Evolutionary conservation across 2,113 vertebrate genomes (phyloP).

Genomic region (Nerophis ophidion): DNA sequence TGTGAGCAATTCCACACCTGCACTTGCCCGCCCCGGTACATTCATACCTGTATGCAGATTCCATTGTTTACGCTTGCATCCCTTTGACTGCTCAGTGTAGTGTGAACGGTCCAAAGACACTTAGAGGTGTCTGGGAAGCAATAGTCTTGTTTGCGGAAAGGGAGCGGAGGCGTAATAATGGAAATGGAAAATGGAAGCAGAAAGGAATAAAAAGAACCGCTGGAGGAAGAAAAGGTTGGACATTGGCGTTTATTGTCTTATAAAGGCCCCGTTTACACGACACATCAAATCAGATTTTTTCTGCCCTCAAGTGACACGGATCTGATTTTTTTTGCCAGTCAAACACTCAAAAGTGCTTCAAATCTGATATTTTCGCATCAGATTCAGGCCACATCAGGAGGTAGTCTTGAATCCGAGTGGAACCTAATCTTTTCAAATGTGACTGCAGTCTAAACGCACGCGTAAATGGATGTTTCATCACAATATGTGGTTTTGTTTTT

Average conservation of each 20-base stretch:
- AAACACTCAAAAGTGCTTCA: no score
- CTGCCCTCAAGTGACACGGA: no score
- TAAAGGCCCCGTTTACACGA: background rate
- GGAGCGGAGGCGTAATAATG: constrained; percentile 18
- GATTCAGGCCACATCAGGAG: no score
- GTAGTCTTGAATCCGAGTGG: no score
- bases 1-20: constrained; percentile 2
- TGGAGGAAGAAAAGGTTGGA: constrained; percentile 27
- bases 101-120: constrained; percentile 9
- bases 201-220: constrained; percentile 36
- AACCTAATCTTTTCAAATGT: no score
- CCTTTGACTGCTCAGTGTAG: constrained; percentile 11
- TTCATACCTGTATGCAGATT: constrained; percentile 26
- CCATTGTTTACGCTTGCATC: constrained; percentile 20
- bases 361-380: no score
- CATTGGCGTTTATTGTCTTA: constrained; percentile 11
- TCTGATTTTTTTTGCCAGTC: no score
- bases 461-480: no score
- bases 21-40: background rate
- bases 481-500: no score
- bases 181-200: constrained; percentile 16
- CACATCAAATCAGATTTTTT: no score
- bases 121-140: constrained; percentile 41
- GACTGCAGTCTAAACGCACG: no score
- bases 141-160: constrained; percentile 32